A percentile compares a stretch with the other conserved stretches of the same genome.
Conservation (phyloP, 2,888 invertebrate species). For the Philhelius pedissequus region DNA sequence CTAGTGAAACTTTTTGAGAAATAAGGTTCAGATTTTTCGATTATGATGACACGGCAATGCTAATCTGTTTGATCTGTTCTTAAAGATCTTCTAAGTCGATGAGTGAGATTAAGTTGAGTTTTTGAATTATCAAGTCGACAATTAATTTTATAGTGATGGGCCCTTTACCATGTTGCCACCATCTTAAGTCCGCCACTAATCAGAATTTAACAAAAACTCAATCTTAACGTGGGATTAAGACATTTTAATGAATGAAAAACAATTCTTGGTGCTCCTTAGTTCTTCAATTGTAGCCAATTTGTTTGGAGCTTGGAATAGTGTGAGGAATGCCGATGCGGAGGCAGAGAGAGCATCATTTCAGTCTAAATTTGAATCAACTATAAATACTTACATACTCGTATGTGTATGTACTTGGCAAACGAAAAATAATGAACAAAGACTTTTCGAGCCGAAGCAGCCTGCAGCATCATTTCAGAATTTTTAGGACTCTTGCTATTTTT, state of each 20-base stretch:
- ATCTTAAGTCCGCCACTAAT: background rate
- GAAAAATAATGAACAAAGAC: conserved; percentile 56
- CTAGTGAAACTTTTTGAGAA: no score
- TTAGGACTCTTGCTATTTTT: conserved; percentile 24
- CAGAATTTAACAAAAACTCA: background rate
- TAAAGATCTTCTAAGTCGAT: no score
- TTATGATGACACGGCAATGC: no score
- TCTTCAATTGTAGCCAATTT: conserved; percentile 73
- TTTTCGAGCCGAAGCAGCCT: conserved; percentile 1
- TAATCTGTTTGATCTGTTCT: no score
- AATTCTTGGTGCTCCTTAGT: conserved; percentile 62
- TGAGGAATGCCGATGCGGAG: conserved; percentile 36
- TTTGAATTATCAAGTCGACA: no score
- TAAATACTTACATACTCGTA: no score
- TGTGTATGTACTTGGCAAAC: background rate
- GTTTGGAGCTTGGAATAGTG: conserved; percentile 57
- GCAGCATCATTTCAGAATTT: background rate
- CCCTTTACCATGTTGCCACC: background rate
- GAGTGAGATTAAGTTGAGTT: no score
- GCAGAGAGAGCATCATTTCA: conserved; percentile 30
- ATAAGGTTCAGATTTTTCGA: no score
- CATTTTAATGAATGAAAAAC: conserved; percentile 68
- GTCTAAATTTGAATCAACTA: conserved; percentile 62
- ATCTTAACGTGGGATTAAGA: conserved; percentile 59
- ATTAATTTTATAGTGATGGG: no score